Evolutionary conservation across 2,113 vertebrate genomes (phyloP).

Genomic region (Ammodytes marinus): DNA sequence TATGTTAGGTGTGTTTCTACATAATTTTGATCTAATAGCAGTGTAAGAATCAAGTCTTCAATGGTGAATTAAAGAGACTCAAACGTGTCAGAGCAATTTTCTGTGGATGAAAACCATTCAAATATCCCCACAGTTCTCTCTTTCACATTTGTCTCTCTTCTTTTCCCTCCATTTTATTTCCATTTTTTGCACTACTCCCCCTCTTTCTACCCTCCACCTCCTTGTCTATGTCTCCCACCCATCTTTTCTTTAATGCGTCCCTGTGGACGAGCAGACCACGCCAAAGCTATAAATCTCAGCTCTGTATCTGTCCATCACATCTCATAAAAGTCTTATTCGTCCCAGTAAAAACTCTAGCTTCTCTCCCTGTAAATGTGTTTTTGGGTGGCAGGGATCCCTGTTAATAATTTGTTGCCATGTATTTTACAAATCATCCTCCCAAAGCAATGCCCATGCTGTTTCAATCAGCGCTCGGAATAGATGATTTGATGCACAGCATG

Average conservation of each 20-base stretch:
- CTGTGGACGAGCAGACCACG: slow-evolving; percentile 36
- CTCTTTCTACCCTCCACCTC: slow-evolving; percentile 17
- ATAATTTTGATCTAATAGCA: background rate
- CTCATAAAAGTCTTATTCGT: slow-evolving; percentile 65
- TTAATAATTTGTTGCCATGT: slow-evolving; percentile 63
- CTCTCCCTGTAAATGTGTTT: slow-evolving; percentile 42
- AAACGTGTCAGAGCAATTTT: slow-evolving; percentile 12
- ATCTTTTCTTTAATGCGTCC: slow-evolving; percentile 58
- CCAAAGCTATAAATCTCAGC: slow-evolving; percentile 62
- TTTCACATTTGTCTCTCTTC: slow-evolving; percentile 24
- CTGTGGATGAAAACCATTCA: slow-evolving; percentile 49
- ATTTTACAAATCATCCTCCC: slow-evolving; percentile 56
- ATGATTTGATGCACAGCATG: slow-evolving; percentile 55
- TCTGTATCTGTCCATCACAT: slow-evolving; percentile 67
- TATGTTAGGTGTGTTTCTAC: slow-evolving; percentile 18
- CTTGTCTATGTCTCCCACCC: slow-evolving; percentile 36
- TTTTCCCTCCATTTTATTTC: slow-evolving; percentile 40
- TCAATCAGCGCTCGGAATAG: slow-evolving; percentile 48
- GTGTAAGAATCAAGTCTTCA: slow-evolving; percentile 2
- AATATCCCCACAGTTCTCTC: slow-evolving; percentile 26
- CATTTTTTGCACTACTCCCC: slow-evolving; percentile 24
- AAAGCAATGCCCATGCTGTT: slow-evolving; percentile 52
- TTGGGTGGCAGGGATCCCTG: slow-evolving; percentile 54
- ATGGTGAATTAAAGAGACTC: slow-evolving; percentile 30
- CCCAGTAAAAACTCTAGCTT: slow-evolving; percentile 38